Evolutionary conservation across 2,797 vertebrate genomes (phyloP), one percentile per base, ranked within the genome.

Genomic region (Amniataba percoides): DNA sequence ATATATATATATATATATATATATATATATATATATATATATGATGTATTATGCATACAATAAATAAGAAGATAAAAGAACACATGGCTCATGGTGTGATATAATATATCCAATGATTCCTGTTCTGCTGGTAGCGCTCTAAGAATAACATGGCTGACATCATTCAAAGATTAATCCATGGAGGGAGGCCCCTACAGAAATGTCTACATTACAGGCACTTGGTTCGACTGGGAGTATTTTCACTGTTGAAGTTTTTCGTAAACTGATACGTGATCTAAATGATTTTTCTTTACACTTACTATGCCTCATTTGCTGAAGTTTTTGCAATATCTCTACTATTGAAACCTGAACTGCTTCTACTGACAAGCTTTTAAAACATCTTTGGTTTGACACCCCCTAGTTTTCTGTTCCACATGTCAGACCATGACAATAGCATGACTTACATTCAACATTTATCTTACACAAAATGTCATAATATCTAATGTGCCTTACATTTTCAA

Each of bases 161-260:
- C 81, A 84, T 74, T 58, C 53, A 62, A 59, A 82, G 76, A 85
- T 85, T 74, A 87, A 79, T 83, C 80, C 64, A 48, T 42, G 42
- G 68, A 84, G 77, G 72, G 81, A 84, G 83, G 81, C 82, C 80
- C 72, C 68, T 68, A 59, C 36, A 36, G 77, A 84, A 81, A 82
- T 56, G 78, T 71, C 70, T 40, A 18, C 79, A 77, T 81, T 74
- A 81, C 68, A 92, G 91, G 84, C 91, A 92, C 93, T 94, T 93
- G 42, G 71, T 75, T 76, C 55, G 61, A 82, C 83, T 61, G 71
- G 48, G 46, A 84, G 51, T 60, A 57, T 60, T 89, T 82, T 81
- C 55, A 57, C 45, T 60, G 51, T 65, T 68, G 34, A 59, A 27
- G 23, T 36, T 45, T 31, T 40, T 39, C 27, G 1, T 71, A 27